Conservation (phyloP, 2,113 vertebrate species). For the Gadus chalcogrammus region DNA sequence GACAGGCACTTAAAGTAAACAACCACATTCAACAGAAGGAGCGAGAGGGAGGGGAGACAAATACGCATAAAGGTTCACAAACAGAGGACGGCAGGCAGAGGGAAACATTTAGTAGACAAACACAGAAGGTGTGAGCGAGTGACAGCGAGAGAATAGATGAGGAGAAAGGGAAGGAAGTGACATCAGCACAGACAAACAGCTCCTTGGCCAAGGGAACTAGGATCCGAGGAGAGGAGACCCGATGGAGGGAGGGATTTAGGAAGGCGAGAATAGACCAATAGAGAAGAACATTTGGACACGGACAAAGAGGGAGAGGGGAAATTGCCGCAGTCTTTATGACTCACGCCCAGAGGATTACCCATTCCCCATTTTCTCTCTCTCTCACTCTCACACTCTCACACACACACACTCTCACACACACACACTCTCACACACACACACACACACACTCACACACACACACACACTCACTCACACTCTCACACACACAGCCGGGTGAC, state of each 20-base stretch:
- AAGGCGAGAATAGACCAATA: not conserved
- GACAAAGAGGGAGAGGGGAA: not conserved
- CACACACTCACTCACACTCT: no score
- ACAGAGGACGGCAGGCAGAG: conserved; percentile 17
- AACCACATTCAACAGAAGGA: not conserved
- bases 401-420: not conserved
- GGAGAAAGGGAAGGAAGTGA: not conserved
- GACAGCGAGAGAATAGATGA: not conserved
- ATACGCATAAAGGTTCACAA: not conserved
- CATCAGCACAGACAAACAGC: not conserved
- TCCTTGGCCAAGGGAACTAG: not conserved
- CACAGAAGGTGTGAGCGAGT: not conserved
- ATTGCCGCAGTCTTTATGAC: conserved; percentile 2
- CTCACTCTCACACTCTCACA: not conserved
- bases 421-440: not conserved
- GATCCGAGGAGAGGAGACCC: not conserved
- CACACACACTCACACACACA: no score
- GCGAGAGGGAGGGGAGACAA: not conserved
- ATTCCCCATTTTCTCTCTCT: not conserved
- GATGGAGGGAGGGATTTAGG: not conserved
- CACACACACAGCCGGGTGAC: conserved; percentile 3
- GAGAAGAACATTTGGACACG: not conserved
- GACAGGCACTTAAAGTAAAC: no score
- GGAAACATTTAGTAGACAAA: not conserved
- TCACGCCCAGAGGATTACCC: not conserved